These are phyloP conservation scores for Platysternon megacephalum DNA, from an alignment of 2,113 vertebrate genomes.

Conservation along the genomic window DNA sequence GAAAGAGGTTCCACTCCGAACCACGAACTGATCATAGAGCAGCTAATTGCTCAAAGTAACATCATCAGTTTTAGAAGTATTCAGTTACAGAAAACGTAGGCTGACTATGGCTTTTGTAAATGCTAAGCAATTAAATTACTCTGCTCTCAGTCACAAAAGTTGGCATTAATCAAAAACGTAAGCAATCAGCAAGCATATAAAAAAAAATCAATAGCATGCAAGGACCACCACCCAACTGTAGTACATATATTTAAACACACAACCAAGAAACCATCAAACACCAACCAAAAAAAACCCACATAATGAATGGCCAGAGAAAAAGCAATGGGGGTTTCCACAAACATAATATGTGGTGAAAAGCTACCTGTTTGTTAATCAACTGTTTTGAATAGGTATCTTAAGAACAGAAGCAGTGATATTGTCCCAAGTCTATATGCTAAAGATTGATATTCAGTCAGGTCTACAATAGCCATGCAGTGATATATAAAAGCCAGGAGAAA, in stretches of 20 bases:
- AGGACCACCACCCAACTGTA: rapidly evolving
- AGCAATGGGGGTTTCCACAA: neutral
- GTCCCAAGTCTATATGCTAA: neutral
- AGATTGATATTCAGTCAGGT: neutral
- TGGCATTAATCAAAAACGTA: rapidly evolving
- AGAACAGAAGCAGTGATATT: neutral
- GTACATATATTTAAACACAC: neutral
- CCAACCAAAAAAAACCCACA: rapidly evolving
- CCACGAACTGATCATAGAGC: neutral
- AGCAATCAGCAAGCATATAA: neutral
- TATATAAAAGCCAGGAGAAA: neutral
- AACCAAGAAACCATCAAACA: neutral
- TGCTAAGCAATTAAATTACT: neutral
- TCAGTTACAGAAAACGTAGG: neutral
- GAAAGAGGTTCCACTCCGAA: neutral
- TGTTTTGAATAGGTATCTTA: neutral
- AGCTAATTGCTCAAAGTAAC: neutral
- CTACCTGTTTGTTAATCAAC: neutral
- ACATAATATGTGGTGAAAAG: neutral
- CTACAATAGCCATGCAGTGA: neutral
- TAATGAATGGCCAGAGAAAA: neutral
- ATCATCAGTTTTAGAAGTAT: neutral
- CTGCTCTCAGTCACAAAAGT: neutral
- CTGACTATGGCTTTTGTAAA: neutral
- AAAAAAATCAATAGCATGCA: neutral